Evolutionary conservation across 2,113 vertebrate genomes (phyloP), one percentile per base, ranked within the genome.

Genomic region (Apodemus sylvaticus): DNA sequence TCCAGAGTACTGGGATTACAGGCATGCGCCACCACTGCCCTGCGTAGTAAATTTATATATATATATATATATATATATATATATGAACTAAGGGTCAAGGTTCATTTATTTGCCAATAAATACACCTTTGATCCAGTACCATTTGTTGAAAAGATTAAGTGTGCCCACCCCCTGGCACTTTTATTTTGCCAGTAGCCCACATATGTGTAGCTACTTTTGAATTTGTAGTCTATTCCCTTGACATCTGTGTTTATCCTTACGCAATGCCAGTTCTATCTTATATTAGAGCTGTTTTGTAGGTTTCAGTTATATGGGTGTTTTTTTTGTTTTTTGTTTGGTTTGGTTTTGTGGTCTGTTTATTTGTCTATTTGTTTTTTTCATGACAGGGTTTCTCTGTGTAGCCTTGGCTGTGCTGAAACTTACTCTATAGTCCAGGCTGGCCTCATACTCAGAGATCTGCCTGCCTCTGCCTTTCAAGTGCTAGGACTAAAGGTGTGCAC

Each of bases 81-180:
- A n/a, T 64, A 31, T 83, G 31, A 76, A 76, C 42, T 76, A 97
- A 58, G 14, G 66, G 60, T 94, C 86, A 90, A 82, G 6, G 51
- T 83, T 92, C 60, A 42, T 87, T 87, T 94, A 90, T 95, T 94
- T 96, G 70, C 36, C 55, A 36, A 71, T 62, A 70, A 64, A 91
- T 85, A 90, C 4, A 29, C 42, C 16, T 96, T 94, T 79, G 39
- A 89, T 92, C 79, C 39, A 93, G 66, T 12, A 94, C 81, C 70
- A 20, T 90, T 95, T 94, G 55, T 95, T 95, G 48, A 83, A 90
- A 95, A 96, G 64, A 29, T 76, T 76, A 66, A 76, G 42, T 22
- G 29, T 9, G 26, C 64, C 64, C 26, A 64, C 24, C 62, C 26
- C 64, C 64, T 45, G 74, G 42, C 12, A 76, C 74, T 76, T 48